Conservation (phyloP, 2,888 invertebrate genomes). For the Euphydryas editha region DNA sequence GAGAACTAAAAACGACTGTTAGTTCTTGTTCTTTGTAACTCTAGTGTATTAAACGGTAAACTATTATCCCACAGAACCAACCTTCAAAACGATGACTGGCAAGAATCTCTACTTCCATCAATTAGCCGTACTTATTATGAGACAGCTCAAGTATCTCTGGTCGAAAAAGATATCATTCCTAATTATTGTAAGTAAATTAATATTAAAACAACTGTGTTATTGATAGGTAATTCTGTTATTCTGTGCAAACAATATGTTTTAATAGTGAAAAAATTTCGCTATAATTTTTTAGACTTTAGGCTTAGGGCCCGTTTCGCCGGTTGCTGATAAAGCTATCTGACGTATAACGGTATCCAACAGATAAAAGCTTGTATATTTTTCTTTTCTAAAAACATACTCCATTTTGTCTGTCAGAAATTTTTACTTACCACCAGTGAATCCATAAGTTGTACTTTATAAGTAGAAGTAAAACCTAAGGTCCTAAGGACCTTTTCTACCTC, state of each 20-base stretch:
- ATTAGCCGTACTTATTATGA: slow-evolving; percentile 51
- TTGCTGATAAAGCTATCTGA: too few relatives aligned
- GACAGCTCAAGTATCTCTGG: slow-evolving; percentile 57
- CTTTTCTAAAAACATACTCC: too few relatives aligned
- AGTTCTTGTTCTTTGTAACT: not conserved
- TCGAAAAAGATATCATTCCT: slow-evolving; percentile 54
- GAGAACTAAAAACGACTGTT: not conserved
- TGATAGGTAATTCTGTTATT: not conserved
- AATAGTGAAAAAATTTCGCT: not conserved
- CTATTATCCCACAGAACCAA: slow-evolving; percentile 46
- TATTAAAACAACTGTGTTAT: not conserved
- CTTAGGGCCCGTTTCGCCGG: too few relatives aligned
- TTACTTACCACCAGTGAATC: too few relatives aligned
- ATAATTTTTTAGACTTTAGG: not conserved
- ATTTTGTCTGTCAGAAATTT: too few relatives aligned
- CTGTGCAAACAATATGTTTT: too few relatives aligned
- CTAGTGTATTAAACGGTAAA: not conserved
- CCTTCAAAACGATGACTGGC: slow-evolving; percentile 49
- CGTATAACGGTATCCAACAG: too few relatives aligned
- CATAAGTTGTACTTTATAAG: too few relatives aligned
- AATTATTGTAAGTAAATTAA: slow-evolving; percentile 52
- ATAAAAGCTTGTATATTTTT: too few relatives aligned
- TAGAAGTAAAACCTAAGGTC: too few relatives aligned
- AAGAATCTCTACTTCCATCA: slow-evolving; percentile 53
- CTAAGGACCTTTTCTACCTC: too few relatives aligned